A percentile compares a stretch with the other conserved stretches of the same genome.
Evolutionary conservation across 2,888 invertebrate species (phyloP).

Genomic region (Malacosoma neustria): DNA sequence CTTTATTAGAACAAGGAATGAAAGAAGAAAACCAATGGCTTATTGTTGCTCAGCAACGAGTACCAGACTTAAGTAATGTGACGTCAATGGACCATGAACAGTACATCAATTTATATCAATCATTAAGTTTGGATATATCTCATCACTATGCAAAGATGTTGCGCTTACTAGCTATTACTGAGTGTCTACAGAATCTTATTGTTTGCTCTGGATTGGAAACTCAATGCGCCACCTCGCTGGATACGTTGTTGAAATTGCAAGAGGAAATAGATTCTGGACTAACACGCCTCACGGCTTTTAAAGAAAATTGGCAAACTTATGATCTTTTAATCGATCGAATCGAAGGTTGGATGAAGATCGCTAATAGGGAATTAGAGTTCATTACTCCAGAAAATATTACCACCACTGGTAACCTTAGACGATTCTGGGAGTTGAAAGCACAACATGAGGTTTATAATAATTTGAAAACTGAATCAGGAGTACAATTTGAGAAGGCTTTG

Average conservation of each 20-base stretch:
- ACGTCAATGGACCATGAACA: conserved; percentile 90
- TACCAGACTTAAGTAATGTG: conserved; percentile 86
- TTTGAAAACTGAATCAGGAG: conserved; percentile 81
- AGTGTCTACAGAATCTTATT: conserved; percentile 82
- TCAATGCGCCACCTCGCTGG: conserved; percentile 81
- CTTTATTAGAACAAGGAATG: conserved; percentile 85
- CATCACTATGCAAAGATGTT: conserved; percentile 86
- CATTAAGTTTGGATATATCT: conserved; percentile 84
- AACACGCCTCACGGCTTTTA: conserved; percentile 82
- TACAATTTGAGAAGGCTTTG: conserved; percentile 84
- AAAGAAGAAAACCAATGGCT: conserved; percentile 89
- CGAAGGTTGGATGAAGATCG: conserved; percentile 84
- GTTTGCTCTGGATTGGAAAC: conserved; percentile 84
- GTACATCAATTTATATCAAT: conserved; percentile 88
- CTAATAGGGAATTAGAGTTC: conserved; percentile 80
- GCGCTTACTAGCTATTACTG: conserved; percentile 82
- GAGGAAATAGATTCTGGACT: conserved; percentile 85
- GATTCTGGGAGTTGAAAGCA: conserved; percentile 92
- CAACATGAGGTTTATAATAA: conserved; percentile 89
- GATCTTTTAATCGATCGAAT: conserved; percentile 83
- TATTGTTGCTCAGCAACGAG: conserved; percentile 87
- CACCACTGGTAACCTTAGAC: conserved; percentile 82
- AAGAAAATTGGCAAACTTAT: conserved; percentile 85
- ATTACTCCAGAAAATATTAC: conserved; percentile 79
- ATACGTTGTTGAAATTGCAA: conserved; percentile 81